Evolutionary conservation across 2,888 invertebrate genomes (phyloP).

Genomic region (Oscheius onirici): DNA sequence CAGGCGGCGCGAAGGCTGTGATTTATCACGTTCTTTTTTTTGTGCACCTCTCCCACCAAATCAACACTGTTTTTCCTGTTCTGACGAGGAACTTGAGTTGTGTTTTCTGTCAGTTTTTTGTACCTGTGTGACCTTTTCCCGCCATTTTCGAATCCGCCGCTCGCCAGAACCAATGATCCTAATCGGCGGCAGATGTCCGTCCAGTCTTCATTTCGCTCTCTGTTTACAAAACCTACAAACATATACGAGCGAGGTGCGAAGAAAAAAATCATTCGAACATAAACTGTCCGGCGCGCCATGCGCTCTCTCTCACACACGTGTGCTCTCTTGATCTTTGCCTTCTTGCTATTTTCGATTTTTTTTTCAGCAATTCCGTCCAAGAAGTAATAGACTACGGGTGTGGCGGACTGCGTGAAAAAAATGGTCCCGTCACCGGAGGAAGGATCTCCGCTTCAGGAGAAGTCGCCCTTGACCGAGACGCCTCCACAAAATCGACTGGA

Average conservation of each 20-base stretch:
- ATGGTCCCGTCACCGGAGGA: slow-evolving; percentile 13
- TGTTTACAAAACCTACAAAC: slow-evolving; percentile 5
- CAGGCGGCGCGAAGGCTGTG: no score
- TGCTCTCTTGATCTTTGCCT: not conserved
- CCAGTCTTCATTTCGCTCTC: not conserved
- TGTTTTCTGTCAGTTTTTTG: no score
- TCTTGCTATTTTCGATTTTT: not conserved
- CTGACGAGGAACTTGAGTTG: no score
- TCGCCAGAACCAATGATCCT: not conserved
- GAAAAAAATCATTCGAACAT: not conserved
- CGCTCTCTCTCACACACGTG: not conserved
- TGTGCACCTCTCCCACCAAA: no score
- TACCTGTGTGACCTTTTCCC: no score
- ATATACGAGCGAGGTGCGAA: not conserved
- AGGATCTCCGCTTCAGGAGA: slow-evolving; percentile 21
- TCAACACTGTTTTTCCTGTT: no score
- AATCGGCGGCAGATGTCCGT: not conserved
- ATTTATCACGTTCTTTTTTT: no score
- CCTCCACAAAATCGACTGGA: not conserved
- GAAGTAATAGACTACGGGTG: not conserved
- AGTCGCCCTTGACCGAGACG: not conserved
- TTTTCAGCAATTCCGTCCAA: not conserved
- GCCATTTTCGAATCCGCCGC: not conserved
- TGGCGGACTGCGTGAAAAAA: not conserved
- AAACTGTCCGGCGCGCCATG: not conserved